Evolutionary conservation across 2,888 invertebrate species (phyloP).

Genomic region (Athalia cordata): DNA sequence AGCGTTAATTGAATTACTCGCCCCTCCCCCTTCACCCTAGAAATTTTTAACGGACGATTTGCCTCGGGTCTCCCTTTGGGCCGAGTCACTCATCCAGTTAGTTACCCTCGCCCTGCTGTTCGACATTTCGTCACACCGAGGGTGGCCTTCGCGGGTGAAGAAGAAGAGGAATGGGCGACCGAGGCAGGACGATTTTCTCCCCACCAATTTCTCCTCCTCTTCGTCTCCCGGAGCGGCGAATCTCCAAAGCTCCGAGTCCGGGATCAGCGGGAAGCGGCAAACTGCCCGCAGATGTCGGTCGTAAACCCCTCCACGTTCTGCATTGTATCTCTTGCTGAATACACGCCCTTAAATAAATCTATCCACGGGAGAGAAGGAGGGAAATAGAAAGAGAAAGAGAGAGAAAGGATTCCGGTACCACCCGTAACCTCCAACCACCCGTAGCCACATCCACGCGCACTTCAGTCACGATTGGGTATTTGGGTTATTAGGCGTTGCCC

Average conservation of each 20-base stretch:
- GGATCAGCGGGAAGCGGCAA: slow-evolving; percentile 56
- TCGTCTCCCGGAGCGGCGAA: background rate
- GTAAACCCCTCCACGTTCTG: slow-evolving; percentile 61
- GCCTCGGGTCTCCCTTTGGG: slow-evolving; percentile 50
- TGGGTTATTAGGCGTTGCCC: too few relatives aligned
- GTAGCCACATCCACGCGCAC: too few relatives aligned
- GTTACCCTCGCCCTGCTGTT: slow-evolving; percentile 57
- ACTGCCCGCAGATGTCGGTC: slow-evolving; percentile 72
- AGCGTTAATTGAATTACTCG: slow-evolving; percentile 68
- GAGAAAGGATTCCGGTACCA: background rate
- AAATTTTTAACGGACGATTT: slow-evolving; percentile 73
- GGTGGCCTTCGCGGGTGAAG: slow-evolving; percentile 51
- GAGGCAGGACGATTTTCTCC: slow-evolving; percentile 4
- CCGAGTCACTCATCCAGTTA: slow-evolving; percentile 57
- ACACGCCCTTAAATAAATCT: slow-evolving; percentile 71
- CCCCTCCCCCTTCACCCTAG: slow-evolving; percentile 51
- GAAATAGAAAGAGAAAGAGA: background rate
- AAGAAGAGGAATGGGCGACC: slow-evolving; percentile 31
- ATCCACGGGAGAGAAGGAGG: slow-evolving; percentile 51
- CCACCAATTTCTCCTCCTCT: background rate
- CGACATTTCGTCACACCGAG: slow-evolving; percentile 70
- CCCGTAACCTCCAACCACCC: too few relatives aligned
- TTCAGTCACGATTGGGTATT: too few relatives aligned
- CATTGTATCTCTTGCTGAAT: slow-evolving; percentile 67
- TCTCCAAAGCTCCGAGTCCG: background rate